Percentiles rank a stretch among this genome's conserved stretches.
Evolutionary conservation across 1,140 invertebrate genomes (phyloP).

Genomic region (Zophobas atratus): DNA sequence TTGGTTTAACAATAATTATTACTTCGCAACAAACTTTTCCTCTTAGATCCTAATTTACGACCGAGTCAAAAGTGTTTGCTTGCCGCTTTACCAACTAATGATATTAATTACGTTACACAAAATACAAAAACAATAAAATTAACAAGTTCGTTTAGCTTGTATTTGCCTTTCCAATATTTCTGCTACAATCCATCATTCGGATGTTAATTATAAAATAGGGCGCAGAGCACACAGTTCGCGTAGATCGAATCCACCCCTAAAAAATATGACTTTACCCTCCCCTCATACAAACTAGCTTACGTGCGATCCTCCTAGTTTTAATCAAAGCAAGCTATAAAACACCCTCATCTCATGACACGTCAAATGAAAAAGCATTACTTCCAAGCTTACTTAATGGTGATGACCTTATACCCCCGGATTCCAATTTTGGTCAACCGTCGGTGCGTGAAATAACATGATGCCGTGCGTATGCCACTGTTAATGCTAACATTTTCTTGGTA

Average conservation of each 20-base stretch:
- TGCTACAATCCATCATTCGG: conserved; percentile 27
- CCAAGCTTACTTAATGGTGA: conserved; percentile 50
- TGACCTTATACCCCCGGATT: conserved; percentile 38
- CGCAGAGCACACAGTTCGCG: not conserved
- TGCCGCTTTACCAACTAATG: not conserved
- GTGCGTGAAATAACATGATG: conserved; percentile 49
- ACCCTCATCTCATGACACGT: conserved; percentile 44
- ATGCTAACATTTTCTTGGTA: conserved; percentile 17
- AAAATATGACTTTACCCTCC: conserved; percentile 24
- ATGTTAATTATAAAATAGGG: conserved; percentile 42
- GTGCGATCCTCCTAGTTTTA: conserved; percentile 48
- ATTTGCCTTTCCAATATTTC: conserved; percentile 22
- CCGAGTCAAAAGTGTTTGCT: not conserved
- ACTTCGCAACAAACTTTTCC: not conserved
- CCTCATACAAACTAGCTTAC: conserved; percentile 39
- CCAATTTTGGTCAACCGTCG: conserved; percentile 49
- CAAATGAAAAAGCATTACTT: conserved; percentile 50
- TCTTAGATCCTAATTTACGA: not conserved
- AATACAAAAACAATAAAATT: not conserved
- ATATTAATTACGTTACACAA: not conserved
- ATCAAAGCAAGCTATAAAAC: conserved; percentile 51
- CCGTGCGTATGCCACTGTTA: not conserved
- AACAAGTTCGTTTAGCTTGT: conserved; percentile 8
- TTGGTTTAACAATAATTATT: conserved; percentile 17
- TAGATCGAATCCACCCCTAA: conserved; percentile 20